Base-by-base conservation (phyloP, 2,113 vertebrate genomes). In the Malurus melanocephalus region DNA sequence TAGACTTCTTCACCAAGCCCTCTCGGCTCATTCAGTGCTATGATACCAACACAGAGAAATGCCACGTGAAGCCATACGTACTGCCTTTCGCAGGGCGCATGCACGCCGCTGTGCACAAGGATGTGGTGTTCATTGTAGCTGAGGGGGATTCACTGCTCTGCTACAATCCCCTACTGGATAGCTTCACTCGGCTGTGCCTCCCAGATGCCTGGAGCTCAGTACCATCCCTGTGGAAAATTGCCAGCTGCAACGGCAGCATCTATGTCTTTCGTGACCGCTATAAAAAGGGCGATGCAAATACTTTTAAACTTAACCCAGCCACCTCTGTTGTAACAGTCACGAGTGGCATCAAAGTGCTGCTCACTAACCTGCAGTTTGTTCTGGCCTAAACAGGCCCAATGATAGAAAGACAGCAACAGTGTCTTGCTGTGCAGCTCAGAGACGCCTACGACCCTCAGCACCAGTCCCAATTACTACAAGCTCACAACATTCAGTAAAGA, bases 1-100 rank as follows among this genome's bases (percentile, higher is more conserved):
- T 99, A 96, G 99, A 99, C 97, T 99, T 99, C 95, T 99, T 99
- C 55, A 99, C 99, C 20, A 99, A 99, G 95, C 99, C 99, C 2
- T 99, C 99, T 40, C 98, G 99, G 30, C 98, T 99, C 68, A 99
- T 99, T 94, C 99, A 99, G 97, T 99, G 99, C 94, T 99, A 99
- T 4, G 98, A 99, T 83, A 99, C 98, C 11, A 97, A 97, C 69
- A 96, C 98, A 1, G 98, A 99, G 95, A 99, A 98, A 79, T 99
- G 99, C 94, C 98, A 98, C 0, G 97, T 99, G 91, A 99, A 99
- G 95, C 98, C 98, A 2, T 99, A 99, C 5, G 97, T 99, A 84
- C 97, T 99, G 93, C 99, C 99, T 8, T 99, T 99, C 3, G 99
- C 99, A 0, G 99, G 99, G 60, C 97, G 97, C 96, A 99, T 99